Percentiles rank a stretch among this genome's conserved stretches.
phyloP scores from a whole-genome alignment of 2,797 vertebrate species.

The Mycteria americana region DNA sequence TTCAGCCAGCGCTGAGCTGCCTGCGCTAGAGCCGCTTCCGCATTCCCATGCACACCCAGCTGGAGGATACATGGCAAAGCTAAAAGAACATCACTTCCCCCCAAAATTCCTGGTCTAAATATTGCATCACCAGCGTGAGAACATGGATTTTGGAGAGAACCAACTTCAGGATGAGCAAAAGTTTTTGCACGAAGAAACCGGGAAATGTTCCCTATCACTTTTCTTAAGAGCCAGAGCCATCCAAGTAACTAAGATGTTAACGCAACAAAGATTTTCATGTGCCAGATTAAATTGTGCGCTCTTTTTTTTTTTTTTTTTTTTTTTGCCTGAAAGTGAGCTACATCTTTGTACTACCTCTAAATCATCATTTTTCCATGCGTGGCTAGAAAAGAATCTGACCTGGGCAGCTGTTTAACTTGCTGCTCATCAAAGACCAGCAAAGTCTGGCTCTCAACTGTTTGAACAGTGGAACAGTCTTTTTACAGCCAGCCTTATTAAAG shows the following conservation, averaged over 20 bases:
- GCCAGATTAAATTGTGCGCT: neutral
- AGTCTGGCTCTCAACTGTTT: slow-evolving; percentile 57
- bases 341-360: neutral
- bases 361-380: neutral
- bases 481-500: slow-evolving; percentile 56
- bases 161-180: neutral
- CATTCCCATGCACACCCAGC: neutral
- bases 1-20: neutral
- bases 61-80: neutral
- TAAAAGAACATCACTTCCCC: neutral
- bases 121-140: neutral
- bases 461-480: slow-evolving; percentile 49
- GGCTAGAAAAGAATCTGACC: slow-evolving; percentile 4
- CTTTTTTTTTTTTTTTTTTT: neutral
- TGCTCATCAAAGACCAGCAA: slow-evolving; percentile 35
- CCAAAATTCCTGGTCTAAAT: neutral
- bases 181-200: neutral
- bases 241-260: neutral
- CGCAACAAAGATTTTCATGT: neutral
- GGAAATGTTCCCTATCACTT: neutral
- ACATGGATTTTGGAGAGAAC: neutral
- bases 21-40: accelerated
- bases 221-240: neutral
- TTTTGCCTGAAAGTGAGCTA: neutral
- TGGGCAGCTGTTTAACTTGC: slow-evolving; percentile 40